These are phyloP conservation scores for Clangula hyemalis DNA, from an alignment of 2,797 vertebrate genomes.

Conservation along the genomic window DNA sequence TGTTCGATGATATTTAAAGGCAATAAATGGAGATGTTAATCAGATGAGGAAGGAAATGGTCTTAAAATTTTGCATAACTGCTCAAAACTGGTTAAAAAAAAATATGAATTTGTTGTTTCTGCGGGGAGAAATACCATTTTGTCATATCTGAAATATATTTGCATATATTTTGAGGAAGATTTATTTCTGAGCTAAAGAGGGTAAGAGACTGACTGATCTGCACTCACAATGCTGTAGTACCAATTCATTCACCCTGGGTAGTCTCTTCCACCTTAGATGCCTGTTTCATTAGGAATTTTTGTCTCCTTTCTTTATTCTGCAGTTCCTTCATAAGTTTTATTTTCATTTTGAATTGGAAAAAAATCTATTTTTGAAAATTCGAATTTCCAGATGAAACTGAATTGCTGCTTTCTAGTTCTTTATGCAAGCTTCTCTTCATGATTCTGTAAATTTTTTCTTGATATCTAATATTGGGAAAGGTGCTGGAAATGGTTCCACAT, in stretches of 20 bases:
- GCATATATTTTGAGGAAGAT: not conserved
- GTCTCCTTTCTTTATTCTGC: not conserved
- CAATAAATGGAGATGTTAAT: not conserved
- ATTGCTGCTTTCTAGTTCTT: not conserved
- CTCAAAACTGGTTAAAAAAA: not conserved
- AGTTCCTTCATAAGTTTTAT: not conserved
- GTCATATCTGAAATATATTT: not conserved
- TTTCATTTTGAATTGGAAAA: not conserved
- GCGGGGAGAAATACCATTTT: not conserved
- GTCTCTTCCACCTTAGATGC: not conserved
- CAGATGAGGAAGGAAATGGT: not conserved
- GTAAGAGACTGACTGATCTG: not conserved
- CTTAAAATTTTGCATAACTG: not conserved
- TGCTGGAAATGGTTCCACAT: not conserved
- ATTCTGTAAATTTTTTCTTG: not conserved
- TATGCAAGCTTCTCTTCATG: not conserved
- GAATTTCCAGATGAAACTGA: not conserved
- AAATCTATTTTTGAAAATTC: not conserved
- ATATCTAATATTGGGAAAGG: not conserved
- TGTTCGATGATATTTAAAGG: not conserved
- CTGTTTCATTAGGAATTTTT: not conserved
- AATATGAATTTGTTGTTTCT: accelerated
- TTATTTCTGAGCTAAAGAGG: not conserved
- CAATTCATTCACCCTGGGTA: not conserved
- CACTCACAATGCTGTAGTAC: not conserved